Percentiles rank a stretch among this genome's conserved stretches.
Conservation (phyloP, 2,113 vertebrate genomes). For the Oxyruncus cristatus region DNA sequence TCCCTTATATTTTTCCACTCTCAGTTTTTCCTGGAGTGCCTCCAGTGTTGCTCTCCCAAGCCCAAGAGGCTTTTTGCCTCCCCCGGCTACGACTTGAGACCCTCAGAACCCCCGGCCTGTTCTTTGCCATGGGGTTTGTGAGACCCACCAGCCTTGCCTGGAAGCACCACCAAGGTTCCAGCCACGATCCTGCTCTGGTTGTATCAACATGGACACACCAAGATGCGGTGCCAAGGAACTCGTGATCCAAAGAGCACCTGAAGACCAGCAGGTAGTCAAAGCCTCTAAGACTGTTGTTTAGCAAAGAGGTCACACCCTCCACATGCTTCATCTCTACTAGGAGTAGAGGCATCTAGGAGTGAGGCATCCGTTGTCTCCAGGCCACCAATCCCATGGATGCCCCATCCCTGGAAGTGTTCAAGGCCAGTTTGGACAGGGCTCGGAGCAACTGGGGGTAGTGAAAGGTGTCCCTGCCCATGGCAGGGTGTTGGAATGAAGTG, state of each 20-base stretch:
- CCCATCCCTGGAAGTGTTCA: neutral
- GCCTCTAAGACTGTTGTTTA: neutral
- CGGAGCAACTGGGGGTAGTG: neutral
- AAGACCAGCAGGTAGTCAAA: neutral
- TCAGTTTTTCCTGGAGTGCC: neutral
- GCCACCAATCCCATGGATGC: neutral
- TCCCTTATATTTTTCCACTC: neutral
- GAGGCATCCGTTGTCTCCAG: neutral
- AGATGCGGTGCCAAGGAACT: neutral
- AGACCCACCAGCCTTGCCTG: neutral
- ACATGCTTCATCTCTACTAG: neutral
- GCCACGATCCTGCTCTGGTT: neutral
- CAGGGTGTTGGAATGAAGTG: neutral
- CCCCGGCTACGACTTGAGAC: neutral
- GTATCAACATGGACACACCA: fast-evolving
- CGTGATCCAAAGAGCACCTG: neutral
- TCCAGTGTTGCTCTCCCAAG: neutral
- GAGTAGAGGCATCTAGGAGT: fast-evolving
- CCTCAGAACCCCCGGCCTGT: neutral
- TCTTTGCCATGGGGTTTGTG: neutral
- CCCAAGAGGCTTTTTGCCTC: neutral
- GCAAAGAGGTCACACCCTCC: neutral
- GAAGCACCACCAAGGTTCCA: neutral
- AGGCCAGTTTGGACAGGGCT: neutral
- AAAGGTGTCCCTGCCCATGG: neutral